phyloP scores from a whole-genome alignment of 37 sponge, comb jelly and placozoan species.

The Ephydatia muelleri region DNA sequence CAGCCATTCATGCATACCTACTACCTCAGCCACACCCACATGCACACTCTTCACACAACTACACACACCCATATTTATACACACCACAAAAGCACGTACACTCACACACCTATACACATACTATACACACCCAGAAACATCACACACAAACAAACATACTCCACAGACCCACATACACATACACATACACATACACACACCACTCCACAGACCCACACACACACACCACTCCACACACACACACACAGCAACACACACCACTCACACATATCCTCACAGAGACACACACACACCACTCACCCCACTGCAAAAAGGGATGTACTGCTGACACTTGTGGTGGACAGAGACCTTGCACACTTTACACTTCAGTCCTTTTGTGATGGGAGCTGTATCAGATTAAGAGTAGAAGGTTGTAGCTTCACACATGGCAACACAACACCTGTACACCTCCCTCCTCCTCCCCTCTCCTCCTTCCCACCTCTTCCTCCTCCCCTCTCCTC shows the following conservation, averaged over 20 bases:
- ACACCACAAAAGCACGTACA: neutral
- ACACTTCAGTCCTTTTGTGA: constrained; percentile 57
- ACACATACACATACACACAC: neutral
- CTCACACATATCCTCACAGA: neutral
- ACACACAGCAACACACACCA: neutral
- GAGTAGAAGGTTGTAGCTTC: neutral
- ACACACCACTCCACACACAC: constrained; percentile 8
- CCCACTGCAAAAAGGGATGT: constrained; percentile 67
- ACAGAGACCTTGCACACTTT: constrained; percentile 62
- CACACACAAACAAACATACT: too few species aligned
- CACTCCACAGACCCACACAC: neutral
- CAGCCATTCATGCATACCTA: too few species aligned
- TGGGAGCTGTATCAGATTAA: constrained; percentile 26
- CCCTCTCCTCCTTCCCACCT: too few species aligned
- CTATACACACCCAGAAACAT: too few species aligned
- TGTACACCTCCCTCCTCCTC: too few species aligned
- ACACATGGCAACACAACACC: too few species aligned
- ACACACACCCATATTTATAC: neutral
- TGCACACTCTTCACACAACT: neutral
- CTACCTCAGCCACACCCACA: too few species aligned
- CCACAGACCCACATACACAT: too few species aligned
- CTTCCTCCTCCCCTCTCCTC: too few species aligned
- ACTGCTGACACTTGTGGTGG: constrained; percentile 71
- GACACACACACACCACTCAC: constrained; percentile 26
- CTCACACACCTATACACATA: constrained; percentile 1